phyloP scores from a whole-genome alignment of 2,797 vertebrate species.

The Astyanax mexicanus region DNA sequence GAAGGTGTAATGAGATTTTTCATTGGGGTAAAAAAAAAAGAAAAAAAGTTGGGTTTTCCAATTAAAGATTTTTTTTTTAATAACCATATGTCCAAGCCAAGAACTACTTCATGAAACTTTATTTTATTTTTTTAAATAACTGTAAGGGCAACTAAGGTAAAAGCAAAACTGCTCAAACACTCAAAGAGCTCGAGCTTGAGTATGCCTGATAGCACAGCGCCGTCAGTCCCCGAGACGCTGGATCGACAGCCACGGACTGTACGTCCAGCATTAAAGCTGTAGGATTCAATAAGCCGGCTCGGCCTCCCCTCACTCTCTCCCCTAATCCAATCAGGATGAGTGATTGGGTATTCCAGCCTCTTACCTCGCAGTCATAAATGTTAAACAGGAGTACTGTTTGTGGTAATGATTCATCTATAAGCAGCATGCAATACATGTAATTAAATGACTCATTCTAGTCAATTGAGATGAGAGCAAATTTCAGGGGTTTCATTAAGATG shows the following conservation, averaged over 20 bases:
- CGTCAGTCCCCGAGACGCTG: background rate
- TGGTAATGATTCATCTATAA: conserved; percentile 62
- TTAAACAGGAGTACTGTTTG: conserved; percentile 55
- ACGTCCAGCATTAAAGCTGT: conserved; percentile 4
- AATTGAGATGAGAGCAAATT: conserved; percentile 63
- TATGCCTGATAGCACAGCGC: background rate
- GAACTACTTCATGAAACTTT: no score
- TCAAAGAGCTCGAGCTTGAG: background rate
- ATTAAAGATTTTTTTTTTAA: background rate
- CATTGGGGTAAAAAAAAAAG: background rate
- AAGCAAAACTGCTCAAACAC: background rate
- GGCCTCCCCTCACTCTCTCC: background rate
- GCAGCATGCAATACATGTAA: conserved; percentile 55
- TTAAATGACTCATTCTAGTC: conserved; percentile 59
- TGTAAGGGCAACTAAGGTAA: background rate
- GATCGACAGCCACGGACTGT: conserved; percentile 13
- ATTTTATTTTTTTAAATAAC: background rate
- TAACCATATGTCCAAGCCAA: no score
- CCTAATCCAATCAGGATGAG: conserved; percentile 30
- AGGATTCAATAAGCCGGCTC: conserved; percentile 23
- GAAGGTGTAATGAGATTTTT: background rate
- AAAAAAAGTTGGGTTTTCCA: no score
- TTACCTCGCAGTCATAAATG: conserved; percentile 48
- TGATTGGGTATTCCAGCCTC: conserved; percentile 50
- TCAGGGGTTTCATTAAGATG: conserved; percentile 64